These are phyloP conservation scores for Drosophila longiperda DNA, from an alignment of 2,888 invertebrate species.

Conservation along the genomic window DNA sequence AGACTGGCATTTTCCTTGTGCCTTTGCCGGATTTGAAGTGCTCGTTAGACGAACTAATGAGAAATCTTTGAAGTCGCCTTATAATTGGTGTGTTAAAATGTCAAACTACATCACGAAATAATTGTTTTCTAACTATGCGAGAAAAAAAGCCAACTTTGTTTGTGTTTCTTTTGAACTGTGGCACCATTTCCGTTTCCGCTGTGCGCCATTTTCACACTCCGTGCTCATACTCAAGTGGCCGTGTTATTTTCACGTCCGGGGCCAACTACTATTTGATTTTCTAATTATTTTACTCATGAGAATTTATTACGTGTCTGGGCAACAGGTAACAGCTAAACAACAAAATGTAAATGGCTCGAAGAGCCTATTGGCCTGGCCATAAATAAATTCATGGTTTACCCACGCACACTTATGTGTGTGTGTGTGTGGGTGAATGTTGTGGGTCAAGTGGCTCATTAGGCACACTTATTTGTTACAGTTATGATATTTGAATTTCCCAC, in stretches of 20 bases:
- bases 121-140: not conserved
- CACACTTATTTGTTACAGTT: constrained; percentile 55
- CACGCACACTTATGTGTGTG: not conserved
- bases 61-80: not conserved
- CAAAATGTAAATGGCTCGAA: constrained; percentile 21
- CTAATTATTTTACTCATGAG: constrained; percentile 80
- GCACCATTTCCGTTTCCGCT: constrained; percentile 59
- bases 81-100: not conserved
- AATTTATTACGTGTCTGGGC: constrained; percentile 65
- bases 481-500: constrained; percentile 3
- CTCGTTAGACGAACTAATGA: not conserved
- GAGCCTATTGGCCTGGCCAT: constrained; percentile 32
- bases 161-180: constrained; percentile 29
- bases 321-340: constrained; percentile 59
- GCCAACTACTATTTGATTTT: constrained; percentile 70
- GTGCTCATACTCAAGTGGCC: not conserved
- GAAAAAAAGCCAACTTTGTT: not conserved
- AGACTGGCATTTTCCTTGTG: not conserved
- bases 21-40: constrained; percentile 14
- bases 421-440: not conserved
- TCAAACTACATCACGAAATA: not conserved
- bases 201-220: constrained; percentile 23
- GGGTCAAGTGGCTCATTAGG: constrained; percentile 48
- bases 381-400: constrained; percentile 61
- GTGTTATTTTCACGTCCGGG: not conserved